Conservation (phyloP, 2,888 invertebrate species). For the Andrena minutula region DNA sequence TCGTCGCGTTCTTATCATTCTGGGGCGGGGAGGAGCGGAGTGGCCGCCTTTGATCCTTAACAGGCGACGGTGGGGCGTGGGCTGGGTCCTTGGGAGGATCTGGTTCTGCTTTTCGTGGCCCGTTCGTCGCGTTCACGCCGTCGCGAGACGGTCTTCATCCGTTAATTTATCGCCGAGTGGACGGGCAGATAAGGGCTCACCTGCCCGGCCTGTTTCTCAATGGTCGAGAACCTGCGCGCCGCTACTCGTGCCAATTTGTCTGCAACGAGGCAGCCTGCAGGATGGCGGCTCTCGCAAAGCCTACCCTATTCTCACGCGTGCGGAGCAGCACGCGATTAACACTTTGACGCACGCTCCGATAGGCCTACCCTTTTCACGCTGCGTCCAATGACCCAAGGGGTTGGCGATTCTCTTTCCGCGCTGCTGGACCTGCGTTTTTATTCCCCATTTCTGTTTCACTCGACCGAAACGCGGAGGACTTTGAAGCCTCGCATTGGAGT, state of each 20-base stretch:
- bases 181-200: conserved; percentile 51
- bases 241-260: not conserved
- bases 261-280: not conserved
- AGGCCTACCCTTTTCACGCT: too few species aligned
- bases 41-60: conserved; percentile 58
- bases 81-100: conserved; percentile 35
- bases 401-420: too few species aligned
- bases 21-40: conserved; percentile 5
- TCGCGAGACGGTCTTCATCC: conserved; percentile 43
- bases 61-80: conserved; percentile 26
- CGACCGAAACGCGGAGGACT: too few species aligned
- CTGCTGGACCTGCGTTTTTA: too few species aligned
- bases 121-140: conserved; percentile 29
- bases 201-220: conserved; percentile 23
- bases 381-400: too few species aligned
- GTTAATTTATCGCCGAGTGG: conserved; percentile 44
- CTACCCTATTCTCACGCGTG: too few species aligned
- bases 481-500: too few species aligned
- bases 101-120: conserved; percentile 32
- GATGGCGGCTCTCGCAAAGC: not conserved
- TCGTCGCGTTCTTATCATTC: conserved; percentile 54
- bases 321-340: not conserved
- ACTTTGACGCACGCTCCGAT: too few species aligned
- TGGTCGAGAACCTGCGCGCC: not conserved
- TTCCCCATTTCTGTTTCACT: too few species aligned